Evolutionary conservation across 2,888 invertebrate genomes (phyloP).

Genomic region (Drosophila neonasuta): DNA sequence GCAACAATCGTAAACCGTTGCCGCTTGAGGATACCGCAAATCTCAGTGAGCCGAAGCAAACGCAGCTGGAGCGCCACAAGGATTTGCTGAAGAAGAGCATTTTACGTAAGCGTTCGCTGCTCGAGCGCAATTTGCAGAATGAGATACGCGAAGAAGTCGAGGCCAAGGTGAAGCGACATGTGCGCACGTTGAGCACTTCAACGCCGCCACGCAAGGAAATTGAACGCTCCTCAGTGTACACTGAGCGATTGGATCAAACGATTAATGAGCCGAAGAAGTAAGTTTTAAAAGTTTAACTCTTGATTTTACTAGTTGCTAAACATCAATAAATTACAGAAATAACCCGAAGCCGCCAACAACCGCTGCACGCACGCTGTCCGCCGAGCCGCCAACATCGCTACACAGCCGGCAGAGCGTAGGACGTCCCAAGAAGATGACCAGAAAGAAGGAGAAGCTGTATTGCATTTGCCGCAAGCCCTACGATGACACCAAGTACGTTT

Average conservation of each 20-base stretch:
- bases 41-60: slow-evolving; percentile 83
- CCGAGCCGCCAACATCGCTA: slow-evolving; percentile 39
- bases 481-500: slow-evolving; percentile 92
- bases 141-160: slow-evolving; percentile 93
- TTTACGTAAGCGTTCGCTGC: slow-evolving; percentile 92
- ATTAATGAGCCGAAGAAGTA: slow-evolving; percentile 60
- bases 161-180: slow-evolving; percentile 75
- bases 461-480: slow-evolving; percentile 97
- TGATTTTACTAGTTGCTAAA: not conserved
- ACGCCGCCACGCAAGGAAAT: slow-evolving; percentile 66
- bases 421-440: slow-evolving; percentile 76
- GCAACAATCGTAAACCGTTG: slow-evolving; percentile 46
- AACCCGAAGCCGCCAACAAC: slow-evolving; percentile 25
- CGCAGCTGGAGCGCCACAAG: slow-evolving; percentile 90
- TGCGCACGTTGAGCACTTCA: slow-evolving; percentile 69
- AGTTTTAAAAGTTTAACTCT: not conserved
- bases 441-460: slow-evolving; percentile 90
- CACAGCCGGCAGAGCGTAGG: slow-evolving; percentile 50
- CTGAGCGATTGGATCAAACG: slow-evolving; percentile 52
- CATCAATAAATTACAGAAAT: slow-evolving; percentile 5
- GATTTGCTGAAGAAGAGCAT: slow-evolving; percentile 96
- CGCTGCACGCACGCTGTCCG: slow-evolving; percentile 19
- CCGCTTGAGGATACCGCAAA: slow-evolving; percentile 37
- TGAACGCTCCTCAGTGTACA: slow-evolving; percentile 39
- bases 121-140: slow-evolving; percentile 94